phyloP scores from a whole-genome alignment of 2,113 vertebrate species.

The Holacanthus passer region DNA sequence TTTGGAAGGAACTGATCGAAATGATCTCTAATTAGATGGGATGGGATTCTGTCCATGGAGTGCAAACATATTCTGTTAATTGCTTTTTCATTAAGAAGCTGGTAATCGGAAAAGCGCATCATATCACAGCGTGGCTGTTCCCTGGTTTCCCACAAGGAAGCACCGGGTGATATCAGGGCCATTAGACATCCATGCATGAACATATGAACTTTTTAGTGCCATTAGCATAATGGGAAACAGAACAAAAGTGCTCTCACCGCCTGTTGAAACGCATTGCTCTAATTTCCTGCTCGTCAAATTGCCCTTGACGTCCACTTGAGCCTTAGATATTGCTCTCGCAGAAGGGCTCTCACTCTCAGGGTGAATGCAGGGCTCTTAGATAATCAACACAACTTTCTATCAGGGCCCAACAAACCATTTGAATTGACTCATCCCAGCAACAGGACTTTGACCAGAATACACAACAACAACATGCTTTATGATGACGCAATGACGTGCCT shows the following conservation, averaged over 20 bases:
- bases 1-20: conserved; percentile 34
- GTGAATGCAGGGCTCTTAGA: conserved; percentile 14
- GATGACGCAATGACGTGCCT: conserved; percentile 41
- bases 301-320: conserved; percentile 57
- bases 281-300: conserved; percentile 58
- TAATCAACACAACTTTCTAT: conserved; percentile 37
- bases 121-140: conserved; percentile 56
- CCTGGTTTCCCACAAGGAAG: conserved; percentile 44
- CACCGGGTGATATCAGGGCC: conserved; percentile 36
- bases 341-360: conserved; percentile 8
- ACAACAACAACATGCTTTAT: conserved; percentile 31
- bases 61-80: conserved; percentile 76
- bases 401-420: neutral
- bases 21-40: conserved; percentile 57
- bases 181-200: conserved; percentile 71
- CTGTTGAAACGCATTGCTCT: conserved; percentile 52
- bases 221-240: conserved; percentile 65
- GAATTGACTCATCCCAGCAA: conserved; percentile 21
- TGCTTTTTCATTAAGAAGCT: conserved; percentile 72
- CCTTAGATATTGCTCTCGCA: conserved; percentile 15
- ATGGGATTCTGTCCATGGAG: conserved; percentile 52
- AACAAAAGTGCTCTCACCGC: conserved; percentile 43
- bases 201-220: conserved; percentile 53
- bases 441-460: conserved; percentile 42
- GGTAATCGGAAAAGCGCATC: conserved; percentile 67